These are phyloP conservation scores for Charina bottae DNA, from an alignment of 2,113 vertebrate genomes.

Conservation along the genomic window DNA sequence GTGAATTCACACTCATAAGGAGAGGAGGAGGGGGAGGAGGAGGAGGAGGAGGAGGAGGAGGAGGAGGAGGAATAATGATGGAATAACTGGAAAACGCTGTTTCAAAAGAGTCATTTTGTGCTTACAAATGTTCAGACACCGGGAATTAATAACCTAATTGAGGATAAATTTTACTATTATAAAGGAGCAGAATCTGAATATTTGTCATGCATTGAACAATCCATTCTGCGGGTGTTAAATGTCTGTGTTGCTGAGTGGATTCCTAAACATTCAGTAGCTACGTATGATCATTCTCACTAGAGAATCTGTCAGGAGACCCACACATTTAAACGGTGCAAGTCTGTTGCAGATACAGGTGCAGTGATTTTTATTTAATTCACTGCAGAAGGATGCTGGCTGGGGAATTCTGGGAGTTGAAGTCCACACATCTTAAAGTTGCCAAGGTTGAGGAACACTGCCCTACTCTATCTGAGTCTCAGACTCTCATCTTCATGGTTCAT, in stretches of 20 bases:
- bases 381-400: not conserved
- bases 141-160: not conserved
- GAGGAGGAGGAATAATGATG: no score
- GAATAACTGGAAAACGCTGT: not conserved
- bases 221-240: not conserved
- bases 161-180: not conserved
- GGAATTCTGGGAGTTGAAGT: not conserved
- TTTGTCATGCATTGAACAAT: not conserved
- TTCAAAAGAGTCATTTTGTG: not conserved
- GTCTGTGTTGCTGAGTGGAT: not conserved
- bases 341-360: not conserved
- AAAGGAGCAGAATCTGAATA: not conserved
- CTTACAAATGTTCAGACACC: not conserved
- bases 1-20: not conserved
- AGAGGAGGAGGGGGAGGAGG: conserved; percentile 10
- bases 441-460: not conserved
- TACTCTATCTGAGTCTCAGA: not conserved
- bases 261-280: not conserved
- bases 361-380: not conserved
- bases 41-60: no score
- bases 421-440: not conserved
- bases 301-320: not conserved
- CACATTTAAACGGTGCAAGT: not conserved
- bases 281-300: not conserved
- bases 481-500: not conserved